phyloP scores from a whole-genome alignment of 2,888 invertebrate species.

The Leptinotarsa juncta region DNA sequence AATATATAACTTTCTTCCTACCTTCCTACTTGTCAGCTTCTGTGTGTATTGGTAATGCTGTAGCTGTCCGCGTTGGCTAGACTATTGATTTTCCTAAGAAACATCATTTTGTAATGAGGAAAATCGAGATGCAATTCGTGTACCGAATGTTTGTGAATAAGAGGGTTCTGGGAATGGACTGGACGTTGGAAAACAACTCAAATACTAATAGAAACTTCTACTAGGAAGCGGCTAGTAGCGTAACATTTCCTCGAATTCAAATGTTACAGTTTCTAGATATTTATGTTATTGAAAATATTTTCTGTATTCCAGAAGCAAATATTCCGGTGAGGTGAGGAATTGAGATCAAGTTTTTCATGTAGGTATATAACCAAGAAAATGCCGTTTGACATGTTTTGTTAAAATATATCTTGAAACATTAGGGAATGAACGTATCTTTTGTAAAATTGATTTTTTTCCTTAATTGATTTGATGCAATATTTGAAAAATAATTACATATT shows the following conservation, averaged over 20 bases:
- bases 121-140: slow-evolving; percentile 1
- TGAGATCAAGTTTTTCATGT: too few species aligned
- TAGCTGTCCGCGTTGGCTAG: slow-evolving; percentile 38
- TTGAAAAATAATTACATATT: too few species aligned
- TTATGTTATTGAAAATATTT: too few species aligned
- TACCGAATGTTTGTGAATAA: slow-evolving; percentile 1
- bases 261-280: too few species aligned
- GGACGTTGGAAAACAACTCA: not conserved
- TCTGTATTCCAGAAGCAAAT: too few species aligned
- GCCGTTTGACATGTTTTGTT: too few species aligned
- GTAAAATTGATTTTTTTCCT: too few species aligned
- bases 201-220: not conserved
- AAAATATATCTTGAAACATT: too few species aligned
- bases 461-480: too few species aligned
- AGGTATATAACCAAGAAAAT: too few species aligned
- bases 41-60: slow-evolving; percentile 41
- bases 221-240: not conserved
- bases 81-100: slow-evolving; percentile 36
- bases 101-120: not conserved
- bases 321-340: too few species aligned
- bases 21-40: slow-evolving; percentile 39
- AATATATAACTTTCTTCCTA: slow-evolving; percentile 46
- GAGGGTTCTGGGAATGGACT: not conserved
- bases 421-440: too few species aligned
- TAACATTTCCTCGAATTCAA: not conserved